Evolutionary conservation across 2,113 vertebrate species (phyloP), one percentile per base, ranked within the genome.

Genomic region (Numida meleagris): DNA sequence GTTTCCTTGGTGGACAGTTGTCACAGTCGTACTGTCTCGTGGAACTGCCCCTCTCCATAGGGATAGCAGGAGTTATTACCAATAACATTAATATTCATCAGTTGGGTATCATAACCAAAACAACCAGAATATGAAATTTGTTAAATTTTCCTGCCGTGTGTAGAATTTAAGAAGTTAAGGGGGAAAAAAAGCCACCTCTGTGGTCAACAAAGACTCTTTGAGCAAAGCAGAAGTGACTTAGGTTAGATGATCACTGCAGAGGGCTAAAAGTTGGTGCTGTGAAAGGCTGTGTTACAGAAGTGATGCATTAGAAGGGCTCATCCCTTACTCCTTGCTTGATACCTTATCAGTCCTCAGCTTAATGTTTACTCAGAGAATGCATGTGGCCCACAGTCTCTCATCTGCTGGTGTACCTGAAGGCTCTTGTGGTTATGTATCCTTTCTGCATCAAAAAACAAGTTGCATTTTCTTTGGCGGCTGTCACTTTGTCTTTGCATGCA

Each of bases 241-340:
- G 91, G 38, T 78, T 83, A 46, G 14, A 2, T 9, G 34, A 40
- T 62, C 20, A 6, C 65, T 93, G 43, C 93, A 80, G 75, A 88
- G 79, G 59, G 63, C 85, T 88, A 81, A 86, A 79, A 93, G 43
- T 86, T 94, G 74, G 63, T 72, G 95, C 95, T 92, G 86, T 63
- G 50, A 91, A 95, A 95, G 94, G 78, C 97, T 96, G 96, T 96
- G 96, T 95, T 96, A 45, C 48, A 55, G 95, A 87, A 93, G 96
- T 93, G 96, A 82, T 83, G 90, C 90, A 46, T 79, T 83, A 89
- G 63, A 67, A 84, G 95, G 89, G 79, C 90, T 96, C 50, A 70
- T 50, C 42, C 80, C 76, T 94, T 91, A 11, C 61, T 94, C 86
- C 71, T 82, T 96, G 96, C 96, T 96, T 93, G 82, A 75, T 33